Conservation (phyloP, 2,113 vertebrate species). For the Nannobrachium achirus region DNA sequence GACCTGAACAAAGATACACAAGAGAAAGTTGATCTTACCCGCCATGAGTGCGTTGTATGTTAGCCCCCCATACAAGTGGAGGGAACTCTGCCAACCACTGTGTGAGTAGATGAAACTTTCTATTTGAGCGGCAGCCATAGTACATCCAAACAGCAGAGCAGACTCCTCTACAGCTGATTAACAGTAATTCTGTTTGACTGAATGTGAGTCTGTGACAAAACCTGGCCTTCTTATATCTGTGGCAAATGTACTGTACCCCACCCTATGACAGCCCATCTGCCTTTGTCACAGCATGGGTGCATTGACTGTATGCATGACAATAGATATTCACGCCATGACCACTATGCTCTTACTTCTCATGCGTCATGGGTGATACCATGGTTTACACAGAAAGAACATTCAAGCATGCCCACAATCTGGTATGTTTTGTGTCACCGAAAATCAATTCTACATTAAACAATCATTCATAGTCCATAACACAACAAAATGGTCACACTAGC, state of each 20-base stretch:
- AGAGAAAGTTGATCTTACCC: constrained; percentile 56
- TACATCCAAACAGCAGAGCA: constrained; percentile 20
- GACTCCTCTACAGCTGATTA: constrained; percentile 8
- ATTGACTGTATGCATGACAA: constrained; percentile 51
- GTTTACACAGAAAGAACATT: too few relatives aligned
- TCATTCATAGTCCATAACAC: not conserved
- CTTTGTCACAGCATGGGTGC: constrained; percentile 2
- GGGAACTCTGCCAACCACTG: constrained; percentile 37
- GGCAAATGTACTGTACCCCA: constrained; percentile 54
- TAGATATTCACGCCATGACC: too few relatives aligned
- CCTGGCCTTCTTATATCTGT: constrained; percentile 44
- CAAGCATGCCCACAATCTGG: too few relatives aligned
- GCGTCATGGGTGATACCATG: too few relatives aligned
- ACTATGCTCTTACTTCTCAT: too few relatives aligned
- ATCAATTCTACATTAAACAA: too few relatives aligned
- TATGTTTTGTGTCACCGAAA: too few relatives aligned
- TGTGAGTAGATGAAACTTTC: constrained; percentile 37
- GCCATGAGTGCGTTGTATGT: constrained; percentile 75
- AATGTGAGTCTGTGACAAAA: constrained; percentile 35
- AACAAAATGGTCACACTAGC: not conserved
- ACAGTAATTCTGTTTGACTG: constrained; percentile 2
- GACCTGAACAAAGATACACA: not conserved
- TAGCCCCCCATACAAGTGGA: constrained; percentile 58
- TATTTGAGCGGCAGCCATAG: constrained; percentile 62
- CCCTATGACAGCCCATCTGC: constrained; percentile 20